A percentile compares a stretch with the other conserved stretches of the same genome.
These are phyloP conservation scores for Mormyrus hasselquistii DNA, from an alignment of 2,797 vertebrate genomes.

Conservation along the genomic window DNA sequence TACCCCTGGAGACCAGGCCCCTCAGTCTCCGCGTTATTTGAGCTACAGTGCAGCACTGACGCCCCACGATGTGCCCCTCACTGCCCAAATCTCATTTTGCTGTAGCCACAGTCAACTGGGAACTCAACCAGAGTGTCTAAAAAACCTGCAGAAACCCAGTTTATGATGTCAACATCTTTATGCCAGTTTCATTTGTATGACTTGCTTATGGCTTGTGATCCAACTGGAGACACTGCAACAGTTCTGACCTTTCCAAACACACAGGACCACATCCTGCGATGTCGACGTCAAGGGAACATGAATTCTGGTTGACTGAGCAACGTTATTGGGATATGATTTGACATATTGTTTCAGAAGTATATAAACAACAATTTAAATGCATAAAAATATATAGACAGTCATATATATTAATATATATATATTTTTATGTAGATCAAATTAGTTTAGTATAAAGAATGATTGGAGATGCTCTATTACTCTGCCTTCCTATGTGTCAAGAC, in stretches of 20 bases:
- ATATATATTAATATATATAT: slow-evolving; percentile 10
- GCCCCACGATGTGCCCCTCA: neutral
- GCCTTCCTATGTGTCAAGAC: slow-evolving; percentile 47
- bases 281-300: neutral
- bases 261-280: neutral
- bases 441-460: slow-evolving; percentile 51
- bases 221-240: neutral
- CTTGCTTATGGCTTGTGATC: neutral
- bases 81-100: neutral
- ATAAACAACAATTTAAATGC: slow-evolving; percentile 4
- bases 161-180: neutral
- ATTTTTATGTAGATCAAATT: slow-evolving; percentile 47
- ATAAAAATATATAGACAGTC: slow-evolving; percentile 1
- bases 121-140: neutral
- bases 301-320: neutral
- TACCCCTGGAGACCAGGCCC: neutral
- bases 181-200: neutral
- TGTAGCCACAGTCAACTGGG: neutral
- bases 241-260: neutral
- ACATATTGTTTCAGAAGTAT: slow-evolving; percentile 4
- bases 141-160: neutral
- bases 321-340: neutral
- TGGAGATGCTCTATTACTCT: slow-evolving; percentile 46
- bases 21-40: neutral
- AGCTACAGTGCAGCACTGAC: neutral